These are phyloP conservation scores for Cydia fagiglandana DNA, from an alignment of 1,140 invertebrate species.

Conservation along the genomic window DNA sequence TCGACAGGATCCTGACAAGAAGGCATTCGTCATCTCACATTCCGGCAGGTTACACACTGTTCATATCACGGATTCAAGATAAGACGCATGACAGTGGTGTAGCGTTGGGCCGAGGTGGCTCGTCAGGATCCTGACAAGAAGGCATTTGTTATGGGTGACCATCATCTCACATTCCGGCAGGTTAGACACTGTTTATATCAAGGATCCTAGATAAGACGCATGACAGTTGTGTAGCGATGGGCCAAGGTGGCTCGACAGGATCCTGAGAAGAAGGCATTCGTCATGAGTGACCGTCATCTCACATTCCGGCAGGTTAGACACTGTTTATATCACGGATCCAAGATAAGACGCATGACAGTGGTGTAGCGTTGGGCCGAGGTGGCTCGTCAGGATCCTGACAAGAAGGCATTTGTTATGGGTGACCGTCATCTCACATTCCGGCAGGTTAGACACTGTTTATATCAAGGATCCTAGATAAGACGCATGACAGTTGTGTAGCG, in stretches of 20 bases:
- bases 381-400: slow-evolving; percentile 81
- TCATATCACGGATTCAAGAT: slow-evolving; percentile 45
- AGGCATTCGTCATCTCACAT: slow-evolving; percentile 87
- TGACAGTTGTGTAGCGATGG: slow-evolving; percentile 82
- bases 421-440: slow-evolving; percentile 86
- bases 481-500: slow-evolving; percentile 81
- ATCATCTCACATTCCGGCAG: slow-evolving; percentile 85
- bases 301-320: slow-evolving; percentile 84
- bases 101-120: slow-evolving; percentile 81
- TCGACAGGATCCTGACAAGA: slow-evolving; percentile 82
- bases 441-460: slow-evolving; percentile 74
- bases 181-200: slow-evolving; percentile 60
- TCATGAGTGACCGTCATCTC: slow-evolving; percentile 86
- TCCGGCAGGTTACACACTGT: slow-evolving; percentile 79
- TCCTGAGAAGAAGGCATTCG: slow-evolving; percentile 85
- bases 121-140: slow-evolving; percentile 82
- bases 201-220: slow-evolving; percentile 60
- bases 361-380: slow-evolving; percentile 81
- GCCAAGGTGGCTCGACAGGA: slow-evolving; percentile 78
- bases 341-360: slow-evolving; percentile 79
- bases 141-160: slow-evolving; percentile 86
- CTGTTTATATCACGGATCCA: too few relatives aligned
- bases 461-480: slow-evolving; percentile 48
- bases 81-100: slow-evolving; percentile 80
- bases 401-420: slow-evolving; percentile 86